These are phyloP conservation scores for Rhynchophorus ferrugineus DNA, from an alignment of 1,140 invertebrate species.

Conservation along the genomic window DNA sequence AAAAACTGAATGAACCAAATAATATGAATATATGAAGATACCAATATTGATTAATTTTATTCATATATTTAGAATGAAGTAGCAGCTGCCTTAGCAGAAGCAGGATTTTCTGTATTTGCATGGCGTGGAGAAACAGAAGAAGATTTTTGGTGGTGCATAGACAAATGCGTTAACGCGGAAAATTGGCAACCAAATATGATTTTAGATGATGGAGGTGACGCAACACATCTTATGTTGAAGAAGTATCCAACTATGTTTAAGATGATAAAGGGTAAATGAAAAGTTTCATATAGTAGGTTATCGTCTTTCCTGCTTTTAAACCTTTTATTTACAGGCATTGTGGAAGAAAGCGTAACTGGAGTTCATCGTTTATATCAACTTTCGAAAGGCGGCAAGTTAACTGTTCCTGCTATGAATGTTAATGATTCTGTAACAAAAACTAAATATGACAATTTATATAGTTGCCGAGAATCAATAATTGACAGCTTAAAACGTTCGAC, in stretches of 20 bases:
- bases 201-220: slow-evolving; percentile 94
- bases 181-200: slow-evolving; percentile 99
- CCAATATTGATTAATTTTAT: too few species aligned
- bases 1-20: too few species aligned
- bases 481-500: slow-evolving; percentile 91
- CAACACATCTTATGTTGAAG: slow-evolving; percentile 94
- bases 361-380: slow-evolving; percentile 95
- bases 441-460: slow-evolving; percentile 97
- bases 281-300: background rate
- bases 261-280: slow-evolving; percentile 73
- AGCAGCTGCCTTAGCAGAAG: slow-evolving; percentile 89
- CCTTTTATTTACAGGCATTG: slow-evolving; percentile 62
- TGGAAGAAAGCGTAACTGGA: slow-evolving; percentile 96
- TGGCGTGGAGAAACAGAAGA: slow-evolving; percentile 96
- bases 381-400: slow-evolving; percentile 88
- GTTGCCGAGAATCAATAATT: slow-evolving; percentile 81
- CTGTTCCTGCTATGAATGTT: slow-evolving; percentile 98
- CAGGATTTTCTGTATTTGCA: slow-evolving; percentile 83
- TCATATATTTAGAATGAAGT: slow-evolving; percentile 97
- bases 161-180: slow-evolving; percentile 84
- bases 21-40: too few species aligned
- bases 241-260: slow-evolving; percentile 94
- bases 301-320: background rate
- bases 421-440: slow-evolving; percentile 98
- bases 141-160: slow-evolving; percentile 99